These are phyloP conservation scores for Sesamia inferens DNA, from an alignment of 2,888 invertebrate genomes.

Conservation along the genomic window DNA sequence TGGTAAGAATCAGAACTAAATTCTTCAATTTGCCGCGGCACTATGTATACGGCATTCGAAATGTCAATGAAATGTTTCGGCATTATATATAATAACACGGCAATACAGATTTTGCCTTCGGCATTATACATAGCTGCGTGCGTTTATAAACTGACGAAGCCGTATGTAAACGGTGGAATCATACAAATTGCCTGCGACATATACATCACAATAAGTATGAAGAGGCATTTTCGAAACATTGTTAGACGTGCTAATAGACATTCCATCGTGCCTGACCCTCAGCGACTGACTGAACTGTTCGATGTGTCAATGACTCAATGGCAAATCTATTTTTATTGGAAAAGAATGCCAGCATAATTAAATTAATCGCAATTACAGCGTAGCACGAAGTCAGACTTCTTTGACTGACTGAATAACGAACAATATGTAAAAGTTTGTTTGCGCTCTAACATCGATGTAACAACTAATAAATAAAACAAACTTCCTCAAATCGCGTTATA, in stretches of 20 bases:
- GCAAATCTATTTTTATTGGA: constrained; percentile 12
- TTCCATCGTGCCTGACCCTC: constrained; percentile 3
- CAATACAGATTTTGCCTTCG: no score
- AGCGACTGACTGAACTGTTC: constrained; percentile 18
- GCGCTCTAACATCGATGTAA: constrained; percentile 11
- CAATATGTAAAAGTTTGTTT: background rate
- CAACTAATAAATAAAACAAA: constrained; percentile 8
- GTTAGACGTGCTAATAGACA: no score
- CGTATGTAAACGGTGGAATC: no score
- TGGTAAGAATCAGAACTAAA: no score
- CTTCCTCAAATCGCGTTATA: background rate
- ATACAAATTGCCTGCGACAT: no score
- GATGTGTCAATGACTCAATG: constrained; percentile 19
- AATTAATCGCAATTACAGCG: constrained; percentile 6
- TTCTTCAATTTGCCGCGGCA: no score
- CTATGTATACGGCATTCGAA: no score
- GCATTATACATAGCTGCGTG: no score
- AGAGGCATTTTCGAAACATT: constrained; percentile 12
- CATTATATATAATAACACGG: no score
- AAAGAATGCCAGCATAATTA: constrained; percentile 19
- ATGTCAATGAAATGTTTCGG: no score
- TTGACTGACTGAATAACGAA: background rate
- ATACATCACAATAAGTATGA: background rate
- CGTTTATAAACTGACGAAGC: no score
- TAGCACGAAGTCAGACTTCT: background rate